Conservation (phyloP, 1,140 invertebrate species). For the Hetaerina americana region DNA sequence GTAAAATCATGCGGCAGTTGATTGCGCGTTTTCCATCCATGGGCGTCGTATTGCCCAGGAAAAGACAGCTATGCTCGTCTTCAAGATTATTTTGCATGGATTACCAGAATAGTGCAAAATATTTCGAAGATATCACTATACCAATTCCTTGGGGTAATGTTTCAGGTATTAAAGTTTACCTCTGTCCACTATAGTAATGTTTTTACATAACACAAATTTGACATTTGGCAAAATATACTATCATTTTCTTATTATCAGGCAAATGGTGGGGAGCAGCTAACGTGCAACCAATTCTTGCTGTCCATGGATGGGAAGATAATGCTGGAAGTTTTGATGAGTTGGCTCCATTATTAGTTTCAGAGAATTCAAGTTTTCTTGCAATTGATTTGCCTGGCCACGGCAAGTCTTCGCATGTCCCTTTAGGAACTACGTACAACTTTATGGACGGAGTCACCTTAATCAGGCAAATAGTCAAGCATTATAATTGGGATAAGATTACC, state of each 20-base stretch:
- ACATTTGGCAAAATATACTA: not conserved
- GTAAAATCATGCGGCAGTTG: no score
- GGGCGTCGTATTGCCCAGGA: no score
- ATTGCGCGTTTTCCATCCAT: no score
- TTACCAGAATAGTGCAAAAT: no score
- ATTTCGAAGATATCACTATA: not conserved
- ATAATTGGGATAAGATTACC: constrained; percentile 54
- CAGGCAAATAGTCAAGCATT: constrained; percentile 41
- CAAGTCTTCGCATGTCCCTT: constrained; percentile 46
- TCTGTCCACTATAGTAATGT: not conserved
- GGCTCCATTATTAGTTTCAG: constrained; percentile 31
- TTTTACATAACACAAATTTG: not conserved
- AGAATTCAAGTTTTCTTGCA: constrained; percentile 44
- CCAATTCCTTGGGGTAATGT: not conserved
- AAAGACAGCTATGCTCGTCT: no score
- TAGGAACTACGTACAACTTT: constrained; percentile 44
- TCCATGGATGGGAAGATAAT: constrained; percentile 41
- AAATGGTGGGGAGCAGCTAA: constrained; percentile 22
- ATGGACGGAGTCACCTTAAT: constrained; percentile 40
- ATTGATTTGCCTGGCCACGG: constrained; percentile 64
- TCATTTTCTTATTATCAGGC: constrained; percentile 9
- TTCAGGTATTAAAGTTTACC: not conserved
- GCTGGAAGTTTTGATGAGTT: not conserved
- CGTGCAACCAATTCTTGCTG: constrained; percentile 45
- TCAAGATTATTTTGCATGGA: no score